Conservation (phyloP, 2,888 invertebrate species). For the Trissolcus japonicus region DNA sequence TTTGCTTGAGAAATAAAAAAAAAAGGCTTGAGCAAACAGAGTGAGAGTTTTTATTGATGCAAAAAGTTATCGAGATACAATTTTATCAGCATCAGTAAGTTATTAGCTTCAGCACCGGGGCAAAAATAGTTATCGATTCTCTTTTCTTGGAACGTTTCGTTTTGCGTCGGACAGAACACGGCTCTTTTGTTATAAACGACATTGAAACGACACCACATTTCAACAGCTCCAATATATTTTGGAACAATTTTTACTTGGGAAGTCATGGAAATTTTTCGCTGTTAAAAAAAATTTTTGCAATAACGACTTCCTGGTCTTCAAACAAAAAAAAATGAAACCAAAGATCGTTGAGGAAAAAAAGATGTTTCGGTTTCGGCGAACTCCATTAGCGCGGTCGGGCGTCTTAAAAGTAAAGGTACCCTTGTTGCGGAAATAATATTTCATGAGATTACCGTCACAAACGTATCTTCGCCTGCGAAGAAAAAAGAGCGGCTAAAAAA, state of each 20-base stretch:
- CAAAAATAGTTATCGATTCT: conserved; percentile 6
- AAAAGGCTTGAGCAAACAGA: conserved; percentile 20
- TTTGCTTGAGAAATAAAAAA: conserved; percentile 13
- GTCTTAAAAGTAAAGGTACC: conserved; percentile 11
- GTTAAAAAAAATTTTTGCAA: too few species aligned
- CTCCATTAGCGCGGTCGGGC: conserved; percentile 1
- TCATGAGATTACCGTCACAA: conserved; percentile 4
- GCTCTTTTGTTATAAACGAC: too few species aligned
- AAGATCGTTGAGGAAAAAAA: not conserved
- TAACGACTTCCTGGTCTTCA: too few species aligned
- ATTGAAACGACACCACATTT: too few species aligned
- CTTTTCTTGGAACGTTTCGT: conserved; percentile 2
- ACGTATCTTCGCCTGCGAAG: not conserved
- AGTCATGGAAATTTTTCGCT: too few species aligned
- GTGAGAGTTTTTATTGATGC: conserved; percentile 18
- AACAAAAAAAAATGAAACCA: not conserved
- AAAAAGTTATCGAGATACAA: not conserved
- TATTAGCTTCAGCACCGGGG: not conserved
- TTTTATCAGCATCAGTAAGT: not conserved
- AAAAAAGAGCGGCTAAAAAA: conserved; percentile 8
- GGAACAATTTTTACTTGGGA: too few species aligned
- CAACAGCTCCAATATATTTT: too few species aligned
- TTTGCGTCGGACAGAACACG: too few species aligned
- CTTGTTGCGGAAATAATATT: conserved; percentile 9
- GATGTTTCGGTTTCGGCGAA: not conserved